Percentiles rank a stretch among this genome's conserved stretches.
These are phyloP conservation scores for Clarias pachynema DNA, from an alignment of 2,797 vertebrate genomes.

Conservation along the genomic window DNA sequence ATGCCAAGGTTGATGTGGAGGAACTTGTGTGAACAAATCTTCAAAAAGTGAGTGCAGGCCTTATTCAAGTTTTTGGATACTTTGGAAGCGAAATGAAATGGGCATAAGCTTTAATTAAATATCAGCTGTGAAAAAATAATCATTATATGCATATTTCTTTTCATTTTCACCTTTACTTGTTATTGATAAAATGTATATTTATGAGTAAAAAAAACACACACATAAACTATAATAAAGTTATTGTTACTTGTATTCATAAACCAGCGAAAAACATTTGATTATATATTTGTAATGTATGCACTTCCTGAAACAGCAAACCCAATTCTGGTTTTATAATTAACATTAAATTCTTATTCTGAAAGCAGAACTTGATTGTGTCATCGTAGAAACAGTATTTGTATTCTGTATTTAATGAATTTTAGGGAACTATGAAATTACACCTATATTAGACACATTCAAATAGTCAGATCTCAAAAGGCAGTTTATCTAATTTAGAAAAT, in stretches of 20 bases:
- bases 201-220: neutral
- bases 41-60: neutral
- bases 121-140: neutral
- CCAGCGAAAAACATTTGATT: neutral
- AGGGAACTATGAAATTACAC: constrained; percentile 80
- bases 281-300: neutral
- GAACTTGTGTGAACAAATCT: neutral
- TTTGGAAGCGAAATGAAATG: neutral
- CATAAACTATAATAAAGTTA: neutral
- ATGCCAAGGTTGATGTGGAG: neutral
- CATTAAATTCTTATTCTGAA: constrained; percentile 61
- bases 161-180: neutral
- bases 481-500: constrained; percentile 83
- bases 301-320: neutral
- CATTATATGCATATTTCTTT: neutral
- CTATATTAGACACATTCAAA: constrained; percentile 81
- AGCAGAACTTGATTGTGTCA: constrained; percentile 62
- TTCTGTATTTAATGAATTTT: constrained; percentile 79
- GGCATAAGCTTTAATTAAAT: neutral
- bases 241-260: neutral
- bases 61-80: neutral
- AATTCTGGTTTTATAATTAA: neutral
- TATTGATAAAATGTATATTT: neutral
- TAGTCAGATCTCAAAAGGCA: constrained; percentile 78
- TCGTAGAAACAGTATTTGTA: constrained; percentile 72